phyloP scores from a whole-genome alignment of 1,140 invertebrate genomes.

The Bombus consobrinus region DNA sequence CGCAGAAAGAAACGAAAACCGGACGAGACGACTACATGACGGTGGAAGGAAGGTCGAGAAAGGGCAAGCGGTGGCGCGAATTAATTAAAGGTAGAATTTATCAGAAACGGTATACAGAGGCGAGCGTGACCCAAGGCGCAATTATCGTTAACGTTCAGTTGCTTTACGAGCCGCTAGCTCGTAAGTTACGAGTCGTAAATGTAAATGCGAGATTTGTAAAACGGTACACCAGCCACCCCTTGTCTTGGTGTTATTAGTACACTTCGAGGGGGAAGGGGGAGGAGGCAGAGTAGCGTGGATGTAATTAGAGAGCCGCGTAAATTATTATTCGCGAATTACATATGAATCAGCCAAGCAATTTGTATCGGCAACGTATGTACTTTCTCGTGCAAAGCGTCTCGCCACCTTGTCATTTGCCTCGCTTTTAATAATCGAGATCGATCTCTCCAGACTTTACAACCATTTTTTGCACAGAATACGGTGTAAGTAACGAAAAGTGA shows the following conservation, averaged over 20 bases:
- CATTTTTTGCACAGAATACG: not conserved
- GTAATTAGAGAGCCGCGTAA: constrained; percentile 65
- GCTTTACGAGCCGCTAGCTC: constrained; percentile 60
- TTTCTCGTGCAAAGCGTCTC: not conserved
- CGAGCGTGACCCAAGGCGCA: constrained; percentile 50
- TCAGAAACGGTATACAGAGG: constrained; percentile 58
- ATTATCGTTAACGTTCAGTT: constrained; percentile 67
- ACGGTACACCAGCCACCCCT: constrained; percentile 51
- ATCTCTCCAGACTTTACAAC: not conserved
- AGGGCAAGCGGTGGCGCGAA: constrained; percentile 21
- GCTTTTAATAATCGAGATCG: not conserved
- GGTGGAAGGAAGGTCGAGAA: not conserved
- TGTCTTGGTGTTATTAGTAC: constrained; percentile 58
- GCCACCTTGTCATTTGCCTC: not conserved
- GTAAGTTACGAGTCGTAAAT: constrained; percentile 68
- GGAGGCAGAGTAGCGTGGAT: constrained; percentile 34
- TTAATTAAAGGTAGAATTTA: constrained; percentile 63
- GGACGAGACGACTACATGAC: not conserved
- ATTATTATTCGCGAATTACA: constrained; percentile 57
- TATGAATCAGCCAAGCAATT: constrained; percentile 1
- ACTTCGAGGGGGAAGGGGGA: not conserved
- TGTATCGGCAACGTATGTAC: constrained; percentile 22
- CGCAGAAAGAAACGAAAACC: not conserved
- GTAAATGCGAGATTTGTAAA: constrained; percentile 68
- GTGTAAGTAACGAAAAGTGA: not conserved